These are phyloP conservation scores for Lynx canadensis DNA, from an alignment of 2,113 vertebrate species.

Conservation along the genomic window DNA sequence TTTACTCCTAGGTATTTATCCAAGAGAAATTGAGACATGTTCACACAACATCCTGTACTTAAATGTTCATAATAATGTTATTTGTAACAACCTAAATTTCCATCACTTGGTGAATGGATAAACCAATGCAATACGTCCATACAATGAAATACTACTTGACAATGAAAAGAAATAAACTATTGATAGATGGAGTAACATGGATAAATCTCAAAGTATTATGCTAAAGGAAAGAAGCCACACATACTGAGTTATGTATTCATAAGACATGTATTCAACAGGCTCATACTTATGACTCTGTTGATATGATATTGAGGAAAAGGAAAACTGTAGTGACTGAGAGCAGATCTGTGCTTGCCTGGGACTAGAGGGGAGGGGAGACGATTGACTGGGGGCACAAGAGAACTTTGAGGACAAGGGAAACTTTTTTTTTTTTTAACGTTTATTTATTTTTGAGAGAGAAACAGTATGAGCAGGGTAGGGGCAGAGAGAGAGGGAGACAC, in stretches of 20 bases:
- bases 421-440: neutral
- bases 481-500: no score
- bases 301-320: neutral
- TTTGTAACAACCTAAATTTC: neutral
- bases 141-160: neutral
- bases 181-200: neutral
- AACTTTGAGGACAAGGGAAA: neutral
- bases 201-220: neutral
- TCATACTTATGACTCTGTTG: neutral
- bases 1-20: neutral
- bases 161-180: neutral
- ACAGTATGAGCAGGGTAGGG: no score
- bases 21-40: neutral
- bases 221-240: neutral
- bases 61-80: neutral
- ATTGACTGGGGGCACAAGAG: neutral
- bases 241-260: neutral
- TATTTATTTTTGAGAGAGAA: no score
- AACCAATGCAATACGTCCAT: neutral
- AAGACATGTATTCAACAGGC: no score
- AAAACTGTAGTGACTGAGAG: neutral
- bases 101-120: neutral
- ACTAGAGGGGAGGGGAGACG: neutral
- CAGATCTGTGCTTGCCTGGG: neutral
- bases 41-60: neutral